Evolutionary conservation across 35 echinoderm and acorn worm genomes (phyloP), one percentile per base, ranked within the genome.

Genomic region (Apostichopus parvimensis): DNA sequence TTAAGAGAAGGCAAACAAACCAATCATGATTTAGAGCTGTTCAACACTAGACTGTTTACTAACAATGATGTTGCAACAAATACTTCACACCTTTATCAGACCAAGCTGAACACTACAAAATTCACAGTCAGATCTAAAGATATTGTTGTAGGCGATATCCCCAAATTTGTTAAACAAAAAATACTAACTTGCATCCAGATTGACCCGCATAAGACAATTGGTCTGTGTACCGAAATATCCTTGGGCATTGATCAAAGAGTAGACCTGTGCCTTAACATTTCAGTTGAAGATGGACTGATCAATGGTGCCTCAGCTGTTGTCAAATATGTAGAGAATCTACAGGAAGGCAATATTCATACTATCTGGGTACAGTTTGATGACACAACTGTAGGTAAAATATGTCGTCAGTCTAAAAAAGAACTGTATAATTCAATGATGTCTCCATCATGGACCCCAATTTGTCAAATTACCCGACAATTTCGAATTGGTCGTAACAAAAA

Each of bases 311-410:
- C 57, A 65, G 79, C 56, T 64, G 23, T 57, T 68, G n/a, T 85
- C 53, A 92, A 92, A 52, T 23, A 21, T 9, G 54, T 84, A 59
- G 5, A 64, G 5, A 68, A 84, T 84, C 6, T 57, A 6, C 15
- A 64, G 58, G 15, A 56, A 60, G 58, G 58, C 58, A 1, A 57
- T 7, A 57, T 83, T 20, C 53, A 55, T 15, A 66, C 65, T 10
- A 56, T 92, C 28, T 85, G 83, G 92, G 25, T 93, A 15, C 20
- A 93, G 58, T 93, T 93, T 93, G 75, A 79, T 64, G 56, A 88
- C 73, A 45, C 11, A 9, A 57, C 7, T 9, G 79, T 88, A 57
- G 83, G 92, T 2, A 54, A 93, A 79, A 87, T 13, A 73, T 64
- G 6, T 6, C 45, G 75, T 4, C 56, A 14, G 6, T 83, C 80